Base-by-base conservation (phyloP, 2,113 vertebrate genomes). In the Proteles cristata region DNA sequence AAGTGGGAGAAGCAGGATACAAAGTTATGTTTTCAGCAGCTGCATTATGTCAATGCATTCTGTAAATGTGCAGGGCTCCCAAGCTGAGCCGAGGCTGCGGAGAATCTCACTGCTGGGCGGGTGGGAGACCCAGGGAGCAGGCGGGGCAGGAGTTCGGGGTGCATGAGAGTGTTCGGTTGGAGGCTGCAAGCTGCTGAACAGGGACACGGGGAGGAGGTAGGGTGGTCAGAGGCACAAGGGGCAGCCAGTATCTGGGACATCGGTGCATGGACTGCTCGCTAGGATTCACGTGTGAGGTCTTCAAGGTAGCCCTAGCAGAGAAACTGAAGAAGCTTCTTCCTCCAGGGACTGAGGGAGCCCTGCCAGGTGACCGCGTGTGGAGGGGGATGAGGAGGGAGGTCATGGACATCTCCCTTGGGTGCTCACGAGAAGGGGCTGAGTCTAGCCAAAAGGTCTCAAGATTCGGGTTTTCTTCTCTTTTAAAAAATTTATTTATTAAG, bases 301-400 rank as follows among this genome's bases (percentile, higher is more conserved):
- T 3, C 0, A 16, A 79, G 71, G 79, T 90, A 26, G 14, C 55
- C 7, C 84, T 39, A 35, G 77, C 12, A 50, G 69, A 74, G 74
- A 89, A 68, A 63, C 4, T 89, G 74, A 39, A 63, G 96, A 23
- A 43, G 6, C 39, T 69, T n/a, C 28, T 61, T 96, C 45, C n/a
- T 17, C 0, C 8, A 76, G 85, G 55, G 88, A 84, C 43, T 26
- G 39, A 2, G 50, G 21, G 53, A 77, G 82, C 71, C 3, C 35
- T 55, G 45, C 45, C 1, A 17, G 48, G 31, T 65, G 85, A 43
- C 28, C 2, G 8, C 0, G 0, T 48, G 43, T 9, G 7, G 43
- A 65, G 45, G 43, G 48, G 63, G 19, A 9, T 1, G 28, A 69
- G 48, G 35, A 23, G 17, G 19, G 26, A 23, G 33, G 89, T 17